These are phyloP conservation scores for Caenorhabditis sp. DNA, from an alignment of 2,888 invertebrate genomes.

Conservation along the genomic window DNA sequence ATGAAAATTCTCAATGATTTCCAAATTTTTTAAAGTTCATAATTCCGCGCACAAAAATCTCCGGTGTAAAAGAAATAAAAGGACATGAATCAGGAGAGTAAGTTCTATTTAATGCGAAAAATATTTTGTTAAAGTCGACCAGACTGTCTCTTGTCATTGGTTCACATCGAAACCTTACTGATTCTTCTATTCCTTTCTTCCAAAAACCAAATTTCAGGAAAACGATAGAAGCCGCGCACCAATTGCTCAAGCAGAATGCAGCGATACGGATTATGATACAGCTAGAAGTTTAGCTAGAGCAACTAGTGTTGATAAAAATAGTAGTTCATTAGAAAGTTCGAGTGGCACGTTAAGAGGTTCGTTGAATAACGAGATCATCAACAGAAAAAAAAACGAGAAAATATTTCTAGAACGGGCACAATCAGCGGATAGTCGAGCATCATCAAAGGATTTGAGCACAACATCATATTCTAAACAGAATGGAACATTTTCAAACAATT, in stretches of 20 bases:
- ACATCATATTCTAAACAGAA: constrained; percentile 4
- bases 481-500: background rate
- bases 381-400: too few relatives aligned
- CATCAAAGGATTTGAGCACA: constrained; percentile 21
- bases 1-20: too few relatives aligned
- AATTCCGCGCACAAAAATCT: too few relatives aligned
- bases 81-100: too few relatives aligned
- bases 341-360: constrained; percentile 49
- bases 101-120: too few relatives aligned
- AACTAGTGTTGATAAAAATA: constrained; percentile 46
- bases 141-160: too few relatives aligned
- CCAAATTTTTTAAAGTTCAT: too few relatives aligned
- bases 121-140: too few relatives aligned
- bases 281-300: constrained; percentile 49
- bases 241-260: constrained; percentile 70
- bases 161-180: too few relatives aligned
- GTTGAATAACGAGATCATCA: too few relatives aligned
- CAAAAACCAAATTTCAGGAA: background rate
- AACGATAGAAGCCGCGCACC: constrained; percentile 56
- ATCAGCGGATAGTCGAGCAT: constrained; percentile 57
- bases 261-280: constrained; percentile 70
- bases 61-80: too few relatives aligned
- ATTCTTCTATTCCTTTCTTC: too few relatives aligned
- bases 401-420: constrained; percentile 62
- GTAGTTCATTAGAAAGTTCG: constrained; percentile 33